These are phyloP conservation scores for Lepus timidus DNA, from an alignment of 2,113 vertebrate species.

Conservation along the genomic window DNA sequence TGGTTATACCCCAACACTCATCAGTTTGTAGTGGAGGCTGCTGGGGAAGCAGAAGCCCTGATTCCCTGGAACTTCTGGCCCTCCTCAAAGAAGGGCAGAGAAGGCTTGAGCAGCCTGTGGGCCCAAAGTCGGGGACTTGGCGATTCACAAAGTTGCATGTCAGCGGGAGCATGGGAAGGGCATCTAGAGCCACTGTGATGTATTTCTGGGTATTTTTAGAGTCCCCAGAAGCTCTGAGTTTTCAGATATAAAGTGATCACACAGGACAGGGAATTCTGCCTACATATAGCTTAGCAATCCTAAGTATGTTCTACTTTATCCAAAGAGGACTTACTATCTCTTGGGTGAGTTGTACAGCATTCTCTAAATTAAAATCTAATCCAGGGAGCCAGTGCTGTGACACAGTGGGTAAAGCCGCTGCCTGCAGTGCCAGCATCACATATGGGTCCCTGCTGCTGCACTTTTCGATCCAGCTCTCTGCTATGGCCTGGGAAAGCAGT, in stretches of 20 bases:
- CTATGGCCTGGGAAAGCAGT: too few species aligned
- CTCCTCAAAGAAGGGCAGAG: neutral
- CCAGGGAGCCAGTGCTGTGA: too few species aligned
- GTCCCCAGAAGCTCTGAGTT: neutral
- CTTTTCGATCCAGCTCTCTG: too few species aligned
- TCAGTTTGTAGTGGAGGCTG: neutral
- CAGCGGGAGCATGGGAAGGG: neutral
- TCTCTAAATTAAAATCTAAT: constrained; percentile 9
- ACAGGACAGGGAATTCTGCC: neutral
- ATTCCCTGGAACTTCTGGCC: neutral
- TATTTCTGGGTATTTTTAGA: constrained; percentile 4
- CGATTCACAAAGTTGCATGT: neutral
- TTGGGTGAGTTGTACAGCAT: neutral
- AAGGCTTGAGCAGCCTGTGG: neutral
- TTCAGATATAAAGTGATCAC: neutral
- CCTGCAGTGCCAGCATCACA: too few species aligned
- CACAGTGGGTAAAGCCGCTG: too few species aligned
- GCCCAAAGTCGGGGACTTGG: neutral
- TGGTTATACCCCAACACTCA: neutral
- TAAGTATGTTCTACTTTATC: neutral
- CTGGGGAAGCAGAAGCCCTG: neutral
- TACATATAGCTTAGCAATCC: neutral
- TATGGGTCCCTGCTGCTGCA: too few species aligned
- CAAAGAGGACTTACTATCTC: neutral
- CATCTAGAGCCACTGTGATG: neutral